Evolutionary conservation across 2,888 invertebrate genomes (phyloP).

Genomic region (Dascillus cervinus): DNA sequence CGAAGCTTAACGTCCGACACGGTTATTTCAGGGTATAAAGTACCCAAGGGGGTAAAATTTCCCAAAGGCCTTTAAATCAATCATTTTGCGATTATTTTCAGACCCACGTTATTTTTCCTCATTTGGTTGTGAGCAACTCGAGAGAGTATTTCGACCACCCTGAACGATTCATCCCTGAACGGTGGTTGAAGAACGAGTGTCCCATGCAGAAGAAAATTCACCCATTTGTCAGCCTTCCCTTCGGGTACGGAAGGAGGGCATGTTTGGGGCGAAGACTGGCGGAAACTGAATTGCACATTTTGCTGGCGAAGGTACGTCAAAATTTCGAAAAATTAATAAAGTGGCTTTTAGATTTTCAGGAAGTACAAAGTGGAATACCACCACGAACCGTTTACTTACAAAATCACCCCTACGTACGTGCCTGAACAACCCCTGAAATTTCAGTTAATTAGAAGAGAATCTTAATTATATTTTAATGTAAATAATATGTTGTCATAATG

Average conservation of each 20-base stretch:
- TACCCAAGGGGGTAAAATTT: slow-evolving; percentile 66
- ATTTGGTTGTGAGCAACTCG: slow-evolving; percentile 67
- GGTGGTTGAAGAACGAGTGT: slow-evolving; percentile 59
- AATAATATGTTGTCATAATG: too few species aligned
- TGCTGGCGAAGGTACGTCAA: slow-evolving; percentile 60
- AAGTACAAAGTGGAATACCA: slow-evolving; percentile 63
- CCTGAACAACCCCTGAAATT: slow-evolving; percentile 65
- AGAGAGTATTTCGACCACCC: slow-evolving; percentile 66
- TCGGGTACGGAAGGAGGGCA: slow-evolving; percentile 69
- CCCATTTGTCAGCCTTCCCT: slow-evolving; percentile 67
- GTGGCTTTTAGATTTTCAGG: slow-evolving; percentile 53
- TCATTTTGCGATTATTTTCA: slow-evolving; percentile 36
- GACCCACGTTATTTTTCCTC: slow-evolving; percentile 74
- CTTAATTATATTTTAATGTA: too few species aligned
- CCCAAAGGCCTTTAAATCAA: neutral
- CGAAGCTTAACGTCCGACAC: slow-evolving; percentile 68
- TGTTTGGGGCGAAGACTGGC: slow-evolving; percentile 75
- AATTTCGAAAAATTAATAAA: too few species aligned
- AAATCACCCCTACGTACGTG: slow-evolving; percentile 67
- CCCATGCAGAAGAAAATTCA: slow-evolving; percentile 52
- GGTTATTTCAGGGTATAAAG: slow-evolving; percentile 66
- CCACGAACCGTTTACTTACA: slow-evolving; percentile 58
- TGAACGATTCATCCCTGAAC: slow-evolving; percentile 62
- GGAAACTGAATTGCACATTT: slow-evolving; percentile 67
- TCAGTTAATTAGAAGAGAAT: slow-evolving; percentile 42